Evolutionary conservation across 2,113 vertebrate genomes (phyloP).

Genomic region (Tympanuchus pallidicinctus): DNA sequence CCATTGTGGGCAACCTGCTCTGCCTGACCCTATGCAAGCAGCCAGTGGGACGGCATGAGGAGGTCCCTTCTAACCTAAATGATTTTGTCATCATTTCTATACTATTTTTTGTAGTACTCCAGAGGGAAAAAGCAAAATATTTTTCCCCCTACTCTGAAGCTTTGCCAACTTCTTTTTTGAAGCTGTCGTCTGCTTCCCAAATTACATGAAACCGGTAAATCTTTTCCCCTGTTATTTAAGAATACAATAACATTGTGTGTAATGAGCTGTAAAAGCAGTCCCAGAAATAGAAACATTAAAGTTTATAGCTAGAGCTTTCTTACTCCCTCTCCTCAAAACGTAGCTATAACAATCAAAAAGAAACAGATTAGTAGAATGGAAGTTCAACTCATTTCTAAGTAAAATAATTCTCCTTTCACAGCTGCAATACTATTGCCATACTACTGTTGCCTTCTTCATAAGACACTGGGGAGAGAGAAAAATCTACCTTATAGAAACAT

Average conservation of each 20-base stretch:
- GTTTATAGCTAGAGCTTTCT: slow-evolving; percentile 16
- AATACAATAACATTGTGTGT: not conserved
- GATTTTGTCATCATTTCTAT: not conserved
- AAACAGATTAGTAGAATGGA: slow-evolving; percentile 26
- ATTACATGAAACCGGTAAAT: not conserved
- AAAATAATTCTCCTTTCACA: slow-evolving; percentile 23
- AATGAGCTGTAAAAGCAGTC: slow-evolving; percentile 25
- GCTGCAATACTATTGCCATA: not conserved
- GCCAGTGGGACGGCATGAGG: not conserved
- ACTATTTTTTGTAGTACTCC: not conserved
- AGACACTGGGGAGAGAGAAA: not conserved
- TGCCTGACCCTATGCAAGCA: not conserved
- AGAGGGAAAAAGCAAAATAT: not conserved
- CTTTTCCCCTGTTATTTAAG: slow-evolving; percentile 33
- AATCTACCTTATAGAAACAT: not conserved
- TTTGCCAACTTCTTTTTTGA: not conserved
- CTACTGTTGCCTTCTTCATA: not conserved
- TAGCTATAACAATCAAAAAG: slow-evolving; percentile 24
- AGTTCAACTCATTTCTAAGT: slow-evolving; percentile 30
- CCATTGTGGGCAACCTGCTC: not conserved
- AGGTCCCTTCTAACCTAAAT: not conserved
- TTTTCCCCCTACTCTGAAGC: not conserved
- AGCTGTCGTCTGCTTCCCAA: not conserved
- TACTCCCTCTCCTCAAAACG: not conserved
- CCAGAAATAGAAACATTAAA: slow-evolving; percentile 38